These are phyloP conservation scores for Ceryle rudis DNA, from an alignment of 2,797 vertebrate species.

Conservation along the genomic window DNA sequence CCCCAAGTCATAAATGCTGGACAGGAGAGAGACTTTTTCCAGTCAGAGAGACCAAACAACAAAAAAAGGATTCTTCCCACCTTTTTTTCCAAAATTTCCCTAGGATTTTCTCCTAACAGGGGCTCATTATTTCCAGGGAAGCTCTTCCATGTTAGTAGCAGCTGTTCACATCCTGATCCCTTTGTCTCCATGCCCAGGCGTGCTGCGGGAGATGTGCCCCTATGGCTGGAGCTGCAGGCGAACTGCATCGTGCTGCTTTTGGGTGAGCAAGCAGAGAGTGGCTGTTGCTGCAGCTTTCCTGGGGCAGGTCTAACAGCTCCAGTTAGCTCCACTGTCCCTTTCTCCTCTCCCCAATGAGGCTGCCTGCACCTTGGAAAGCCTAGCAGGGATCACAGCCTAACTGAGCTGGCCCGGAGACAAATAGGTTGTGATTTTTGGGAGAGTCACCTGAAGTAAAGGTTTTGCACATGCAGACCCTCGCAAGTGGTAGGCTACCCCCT, in stretches of 20 bases:
- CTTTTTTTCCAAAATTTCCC: background rate
- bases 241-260: background rate
- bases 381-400: background rate
- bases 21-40: background rate
- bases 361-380: background rate
- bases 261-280: background rate
- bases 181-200: background rate
- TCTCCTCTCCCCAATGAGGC: background rate
- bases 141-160: background rate
- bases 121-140: background rate
- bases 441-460: background rate
- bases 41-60: background rate
- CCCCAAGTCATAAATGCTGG: background rate
- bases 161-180: background rate
- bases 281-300: background rate
- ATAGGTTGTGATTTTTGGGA: background rate
- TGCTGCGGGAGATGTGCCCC: background rate
- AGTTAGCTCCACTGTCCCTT: background rate
- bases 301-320: background rate
- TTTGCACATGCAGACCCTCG: background rate
- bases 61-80: background rate
- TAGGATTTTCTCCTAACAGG: background rate
- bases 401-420: background rate
- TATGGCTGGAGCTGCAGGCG: background rate
- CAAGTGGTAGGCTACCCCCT: background rate